These are phyloP conservation scores for Cladorhizidae sp. DNA, from an alignment of 37 sponge, comb jelly and placozoan genomes.

Conservation along the genomic window DNA sequence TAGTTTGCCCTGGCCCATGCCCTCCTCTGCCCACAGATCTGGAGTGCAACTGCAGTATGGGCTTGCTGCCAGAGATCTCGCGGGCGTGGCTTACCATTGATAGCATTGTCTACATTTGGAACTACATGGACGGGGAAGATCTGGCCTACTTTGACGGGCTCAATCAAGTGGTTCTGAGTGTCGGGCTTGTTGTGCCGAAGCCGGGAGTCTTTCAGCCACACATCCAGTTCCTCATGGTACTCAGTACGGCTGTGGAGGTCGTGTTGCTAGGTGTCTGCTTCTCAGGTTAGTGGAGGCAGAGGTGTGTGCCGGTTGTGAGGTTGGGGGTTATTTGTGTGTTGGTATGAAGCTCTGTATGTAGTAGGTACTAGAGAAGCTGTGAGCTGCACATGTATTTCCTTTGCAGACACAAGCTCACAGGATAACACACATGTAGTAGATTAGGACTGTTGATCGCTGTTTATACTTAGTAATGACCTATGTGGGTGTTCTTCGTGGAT, in stretches of 20 bases:
- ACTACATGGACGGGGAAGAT: conserved; percentile 90
- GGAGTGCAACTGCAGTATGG: conserved; percentile 96
- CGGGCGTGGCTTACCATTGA: conserved; percentile 97
- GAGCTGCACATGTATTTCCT: too few relatives aligned
- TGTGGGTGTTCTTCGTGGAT: too few relatives aligned
- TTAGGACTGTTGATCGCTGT: too few relatives aligned
- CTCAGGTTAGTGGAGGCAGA: conserved; percentile 42
- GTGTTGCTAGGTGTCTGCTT: conserved; percentile 94
- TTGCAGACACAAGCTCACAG: too few relatives aligned
- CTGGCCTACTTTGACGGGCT: conserved; percentile 98
- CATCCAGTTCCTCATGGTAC: conserved; percentile 84
- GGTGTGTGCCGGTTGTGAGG: too few relatives aligned
- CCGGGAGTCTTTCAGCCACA: conserved; percentile 92
- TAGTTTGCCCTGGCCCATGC: background rate
- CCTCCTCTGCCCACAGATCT: conserved; percentile 59
- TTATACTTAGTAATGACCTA: too few relatives aligned
- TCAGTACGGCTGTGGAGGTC: conserved; percentile 90
- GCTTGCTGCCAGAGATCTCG: conserved; percentile 86
- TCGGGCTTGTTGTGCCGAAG: conserved; percentile 84
- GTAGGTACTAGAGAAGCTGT: too few relatives aligned
- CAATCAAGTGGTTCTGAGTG: conserved; percentile 90
- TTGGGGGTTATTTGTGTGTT: too few relatives aligned
- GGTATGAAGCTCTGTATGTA: too few relatives aligned
- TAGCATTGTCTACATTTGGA: conserved; percentile 94
- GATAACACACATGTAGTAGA: too few relatives aligned